Base-by-base conservation (phyloP, 1,140 invertebrate species). In the Papilio glaucus region DNA sequence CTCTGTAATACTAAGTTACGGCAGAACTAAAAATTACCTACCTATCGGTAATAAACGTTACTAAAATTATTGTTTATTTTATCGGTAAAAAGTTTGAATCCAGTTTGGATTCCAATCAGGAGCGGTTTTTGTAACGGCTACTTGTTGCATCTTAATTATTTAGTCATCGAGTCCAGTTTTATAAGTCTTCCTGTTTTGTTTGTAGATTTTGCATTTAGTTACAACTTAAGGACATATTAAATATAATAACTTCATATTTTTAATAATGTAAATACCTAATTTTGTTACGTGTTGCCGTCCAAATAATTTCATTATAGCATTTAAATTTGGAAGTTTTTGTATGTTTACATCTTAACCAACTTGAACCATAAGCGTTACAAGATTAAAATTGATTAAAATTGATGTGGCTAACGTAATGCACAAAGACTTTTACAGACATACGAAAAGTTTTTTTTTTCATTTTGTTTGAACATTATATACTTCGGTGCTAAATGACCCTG, bases 151-250 rank as follows among this genome's bases (percentile, higher is more conserved):
- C 68, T 67, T 63, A 53, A 69, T 33, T 42, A 33, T 74, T 77
- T 75, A 84, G 82, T 81, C 81, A 78, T 60, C 72, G 72, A 67
- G 67, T 76, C 75, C 68, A 77, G 45, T 76, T 61, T 67, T 75
- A 63, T 70, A 26, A 80, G 79, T 90, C 88, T 90, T 90, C 87
- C 85, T 83, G 80, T 84, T 85, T 70, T 84, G 81, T 84, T 84
- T 72, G 84, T 87, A 87, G 80, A 84, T 84, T 84, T 85, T 87
- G 87, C 87, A 90, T 90, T 89, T 90, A 90, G 84, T 81, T 87
- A 85, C 72, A 76, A 83, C 76, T 74, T 84, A 86, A 85, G 78
- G 82, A 63, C 71, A 80, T 77, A 83, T 86, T 85, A 87, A n/a
- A n/a, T n/a, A 82, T 82, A 75, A 78, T 71, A 80, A 75, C 71